phyloP scores from a whole-genome alignment of 1,140 invertebrate species.

The Bombus haemorrhoidalis region DNA sequence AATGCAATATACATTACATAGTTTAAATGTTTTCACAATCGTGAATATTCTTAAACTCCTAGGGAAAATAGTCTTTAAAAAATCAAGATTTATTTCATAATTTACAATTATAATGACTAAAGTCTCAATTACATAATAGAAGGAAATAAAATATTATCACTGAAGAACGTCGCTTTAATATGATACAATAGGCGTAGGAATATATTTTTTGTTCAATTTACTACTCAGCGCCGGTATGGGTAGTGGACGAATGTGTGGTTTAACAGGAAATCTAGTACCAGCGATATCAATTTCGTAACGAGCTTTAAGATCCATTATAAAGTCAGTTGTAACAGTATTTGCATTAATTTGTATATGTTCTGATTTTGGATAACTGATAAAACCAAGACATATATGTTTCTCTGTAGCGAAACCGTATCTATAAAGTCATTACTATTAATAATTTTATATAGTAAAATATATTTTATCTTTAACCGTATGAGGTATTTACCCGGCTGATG shows the following conservation, averaged over 20 bases:
- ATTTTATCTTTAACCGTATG: constrained; percentile 16
- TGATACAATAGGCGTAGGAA: constrained; percentile 70
- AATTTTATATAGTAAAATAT: constrained; percentile 13
- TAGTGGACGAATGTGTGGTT: constrained; percentile 85
- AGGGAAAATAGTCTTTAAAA: not conserved
- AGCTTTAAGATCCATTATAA: constrained; percentile 84
- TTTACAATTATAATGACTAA: constrained; percentile 8
- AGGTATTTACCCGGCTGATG: constrained; percentile 87
- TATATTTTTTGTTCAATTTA: constrained; percentile 74
- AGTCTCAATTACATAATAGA: not conserved
- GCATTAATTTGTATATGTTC: constrained; percentile 38
- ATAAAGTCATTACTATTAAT: constrained; percentile 64
- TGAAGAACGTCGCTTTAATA: constrained; percentile 70
- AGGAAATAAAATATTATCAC: constrained; percentile 40
- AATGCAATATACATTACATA: not conserved
- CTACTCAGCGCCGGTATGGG: constrained; percentile 70
- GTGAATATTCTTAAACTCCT: not conserved
- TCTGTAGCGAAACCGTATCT: constrained; percentile 87
- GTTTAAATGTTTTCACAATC: not conserved
- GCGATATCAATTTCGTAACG: constrained; percentile 88
- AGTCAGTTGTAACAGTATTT: constrained; percentile 84
- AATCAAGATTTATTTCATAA: not conserved
- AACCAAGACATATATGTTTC: constrained; percentile 87
- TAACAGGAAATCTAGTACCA: constrained; percentile 85
- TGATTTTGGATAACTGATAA: constrained; percentile 82